phyloP scores from a whole-genome alignment of 2,888 invertebrate species.

The Agapostemon virescens region DNA sequence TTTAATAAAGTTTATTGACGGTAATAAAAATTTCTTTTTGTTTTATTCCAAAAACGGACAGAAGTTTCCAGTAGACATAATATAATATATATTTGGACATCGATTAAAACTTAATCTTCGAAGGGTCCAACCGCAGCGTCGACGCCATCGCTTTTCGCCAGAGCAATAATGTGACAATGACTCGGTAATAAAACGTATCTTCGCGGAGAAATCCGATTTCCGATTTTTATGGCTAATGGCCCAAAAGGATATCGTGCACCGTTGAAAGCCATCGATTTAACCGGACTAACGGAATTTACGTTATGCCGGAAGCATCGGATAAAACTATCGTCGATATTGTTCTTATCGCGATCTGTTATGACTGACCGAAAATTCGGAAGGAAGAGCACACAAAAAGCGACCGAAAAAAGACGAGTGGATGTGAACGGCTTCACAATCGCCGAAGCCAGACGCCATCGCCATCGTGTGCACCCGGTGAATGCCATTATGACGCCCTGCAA shows the following conservation, averaged over 20 bases:
- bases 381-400: neutral
- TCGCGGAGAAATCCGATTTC: neutral
- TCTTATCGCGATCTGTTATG: neutral
- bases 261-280: neutral
- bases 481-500: constrained; percentile 41
- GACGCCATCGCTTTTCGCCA: neutral
- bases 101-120: neutral
- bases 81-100: neutral
- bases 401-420: neutral
- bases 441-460: neutral
- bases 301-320: neutral
- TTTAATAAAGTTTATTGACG: too few relatives aligned
- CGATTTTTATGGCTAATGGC: constrained; percentile 1
- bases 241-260: neutral
- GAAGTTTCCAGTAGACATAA: too few relatives aligned
- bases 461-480: constrained; percentile 46
- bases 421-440: neutral
- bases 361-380: neutral
- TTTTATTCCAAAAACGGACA: too few relatives aligned
- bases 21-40: too few relatives aligned
- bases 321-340: neutral
- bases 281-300: neutral
- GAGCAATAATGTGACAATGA: neutral
- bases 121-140: neutral
- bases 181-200: neutral